Evolutionary conservation across 1,140 invertebrate genomes (phyloP), one percentile per base, ranked within the genome.

Genomic region (Dicyema japonicum): DNA sequence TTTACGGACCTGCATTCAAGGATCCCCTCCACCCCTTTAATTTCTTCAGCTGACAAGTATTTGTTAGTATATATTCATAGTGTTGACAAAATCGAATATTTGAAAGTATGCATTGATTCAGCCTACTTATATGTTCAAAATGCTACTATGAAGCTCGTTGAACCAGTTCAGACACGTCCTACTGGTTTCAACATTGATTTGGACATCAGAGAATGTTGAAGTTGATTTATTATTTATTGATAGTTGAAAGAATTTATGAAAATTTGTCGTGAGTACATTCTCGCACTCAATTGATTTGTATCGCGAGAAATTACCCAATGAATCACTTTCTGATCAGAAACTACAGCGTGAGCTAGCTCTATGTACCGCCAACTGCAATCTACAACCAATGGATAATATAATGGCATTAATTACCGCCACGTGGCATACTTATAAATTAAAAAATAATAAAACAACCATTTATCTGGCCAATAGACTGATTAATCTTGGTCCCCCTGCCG

Each of bases 371-470:
- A 82, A 97, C 44, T 88, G 76, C 43, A 71, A 75, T 40, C 54
- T 94, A 8, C 78, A 94, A 44, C 71, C 78, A 0, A 64, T 82
- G 2, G 82, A 94, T 56, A 67, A 82, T 42, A 88, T 94, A 36
- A 56, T 94, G 3, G 92, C 82, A 0, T 58, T 94, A 0, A 55
- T 80, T 25, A 88, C 76, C 9, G 82, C 88, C n/a, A 62, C 85
- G 8, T 94, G 88, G 50, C 65, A 90, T 49, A 80, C 80, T 51
- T 94, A 80, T 51, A 94, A 94, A 46, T 49, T 88, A 32, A 90
- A 88, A 42, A 90, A 94, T 47, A 88, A 66, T 45, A 72, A 74
- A 47, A 88, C 74, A 0, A 78, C 80, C 1, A 68, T 67, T 0
- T 75, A 74, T 0, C 88, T 97, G 53, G 82, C 76, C 1, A 62